Percentiles rank a stretch among this genome's conserved stretches.
These are phyloP conservation scores for Dichetophora obliterata DNA, from an alignment of 2,888 invertebrate genomes.

Conservation along the genomic window DNA sequence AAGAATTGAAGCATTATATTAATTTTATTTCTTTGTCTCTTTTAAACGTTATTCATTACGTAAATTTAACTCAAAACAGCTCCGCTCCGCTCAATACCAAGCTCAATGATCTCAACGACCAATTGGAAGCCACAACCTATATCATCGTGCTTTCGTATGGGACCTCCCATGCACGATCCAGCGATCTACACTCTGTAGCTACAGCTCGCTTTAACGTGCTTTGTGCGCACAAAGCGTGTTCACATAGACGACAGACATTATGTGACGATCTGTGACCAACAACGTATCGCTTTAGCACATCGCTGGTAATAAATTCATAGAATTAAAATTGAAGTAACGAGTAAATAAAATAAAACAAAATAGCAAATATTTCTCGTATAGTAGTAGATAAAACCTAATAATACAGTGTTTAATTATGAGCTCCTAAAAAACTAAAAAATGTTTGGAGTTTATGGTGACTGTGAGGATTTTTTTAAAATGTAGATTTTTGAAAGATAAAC, in stretches of 20 bases:
- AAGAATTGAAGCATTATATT: background rate
- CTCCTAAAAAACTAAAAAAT: no score
- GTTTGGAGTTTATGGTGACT: no score
- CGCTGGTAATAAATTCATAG: background rate
- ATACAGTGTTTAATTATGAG: no score
- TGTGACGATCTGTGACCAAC: conserved; percentile 9
- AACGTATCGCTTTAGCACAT: background rate
- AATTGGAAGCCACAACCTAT: conserved; percentile 33
- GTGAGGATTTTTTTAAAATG: no score
- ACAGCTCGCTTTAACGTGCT: background rate
- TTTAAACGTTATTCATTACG: conserved; percentile 21
- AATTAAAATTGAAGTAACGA: no score
- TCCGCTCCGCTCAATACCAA: background rate
- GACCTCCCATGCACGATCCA: conserved; percentile 37
- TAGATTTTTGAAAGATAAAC: no score
- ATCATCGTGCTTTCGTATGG: conserved; percentile 33
- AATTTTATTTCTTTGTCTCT: background rate
- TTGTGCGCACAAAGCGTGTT: conserved; percentile 3
- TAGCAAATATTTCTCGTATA: no score
- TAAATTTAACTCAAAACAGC: conserved; percentile 19
- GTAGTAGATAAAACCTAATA: no score
- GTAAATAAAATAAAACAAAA: no score
- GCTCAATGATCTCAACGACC: conserved; percentile 16
- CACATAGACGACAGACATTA: conserved; percentile 45
- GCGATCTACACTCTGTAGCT: conserved; percentile 11